phyloP scores from a whole-genome alignment of 2,113 vertebrate genomes.

The sheep (Ovis aries) region ARS-UI_Ramb_v3.0 NC_056054.1:271466501-271467000 shows the following conservation, averaged over 20 bases:
- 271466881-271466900: background rate
- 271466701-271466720: background rate
- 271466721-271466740: background rate
- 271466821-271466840: background rate
- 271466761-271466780: background rate
- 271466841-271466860: background rate
- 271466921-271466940: background rate
- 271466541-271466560: background rate
- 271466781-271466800: background rate
- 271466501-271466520: background rate
- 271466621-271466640: background rate
- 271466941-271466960: background rate
- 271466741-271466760: background rate
- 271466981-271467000: rapidly evolving
- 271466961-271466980: background rate
- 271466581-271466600: background rate
- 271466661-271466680: background rate
- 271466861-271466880: background rate
- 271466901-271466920: background rate
- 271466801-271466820: background rate
- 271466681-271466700: background rate
- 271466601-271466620: background rate
- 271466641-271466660: background rate
- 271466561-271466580: background rate
- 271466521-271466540: background rate